phyloP scores from a whole-genome alignment of 2,888 invertebrate species.

The Cerastis rubricosa region DNA sequence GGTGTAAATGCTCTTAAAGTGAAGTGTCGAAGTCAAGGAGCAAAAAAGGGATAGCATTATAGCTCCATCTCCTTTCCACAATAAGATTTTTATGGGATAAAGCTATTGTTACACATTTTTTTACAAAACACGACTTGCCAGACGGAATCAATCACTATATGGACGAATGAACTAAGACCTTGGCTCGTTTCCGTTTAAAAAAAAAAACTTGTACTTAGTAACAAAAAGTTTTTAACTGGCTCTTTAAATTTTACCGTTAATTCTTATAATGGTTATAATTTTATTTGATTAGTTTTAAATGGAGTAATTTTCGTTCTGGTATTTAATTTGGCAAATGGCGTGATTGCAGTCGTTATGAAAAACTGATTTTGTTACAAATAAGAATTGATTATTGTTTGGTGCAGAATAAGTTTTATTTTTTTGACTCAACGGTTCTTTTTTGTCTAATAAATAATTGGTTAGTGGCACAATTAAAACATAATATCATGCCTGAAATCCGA shows the following conservation, averaged over 20 bases:
- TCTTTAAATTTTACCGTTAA: conserved; percentile 21
- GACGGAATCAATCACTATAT: conserved; percentile 54
- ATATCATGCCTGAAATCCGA: too few species aligned
- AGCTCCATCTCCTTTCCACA: not conserved
- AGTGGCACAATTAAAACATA: too few species aligned
- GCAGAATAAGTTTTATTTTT: not conserved
- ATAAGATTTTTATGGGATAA: not conserved
- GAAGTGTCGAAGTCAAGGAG: not conserved
- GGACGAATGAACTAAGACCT: conserved; percentile 52
- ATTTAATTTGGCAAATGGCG: not conserved
- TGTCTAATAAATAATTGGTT: too few species aligned
- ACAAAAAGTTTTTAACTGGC: conserved; percentile 38
- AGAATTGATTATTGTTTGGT: not conserved
- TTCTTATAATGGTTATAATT: conserved; percentile 30
- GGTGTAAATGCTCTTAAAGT: not conserved
- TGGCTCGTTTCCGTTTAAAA: conserved; percentile 46
- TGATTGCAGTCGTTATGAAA: not conserved
- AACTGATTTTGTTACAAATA: not conserved
- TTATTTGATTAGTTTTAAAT: conserved; percentile 21
- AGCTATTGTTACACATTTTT: conserved; percentile 29
- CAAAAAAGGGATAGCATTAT: not conserved
- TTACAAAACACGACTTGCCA: conserved; percentile 14
- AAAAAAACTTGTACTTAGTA: conserved; percentile 31
- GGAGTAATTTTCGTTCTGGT: conserved; percentile 3
- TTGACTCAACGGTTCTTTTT: not conserved